phyloP scores from a whole-genome alignment of 2,797 vertebrate species.

The Lacerta bilineata region DNA sequence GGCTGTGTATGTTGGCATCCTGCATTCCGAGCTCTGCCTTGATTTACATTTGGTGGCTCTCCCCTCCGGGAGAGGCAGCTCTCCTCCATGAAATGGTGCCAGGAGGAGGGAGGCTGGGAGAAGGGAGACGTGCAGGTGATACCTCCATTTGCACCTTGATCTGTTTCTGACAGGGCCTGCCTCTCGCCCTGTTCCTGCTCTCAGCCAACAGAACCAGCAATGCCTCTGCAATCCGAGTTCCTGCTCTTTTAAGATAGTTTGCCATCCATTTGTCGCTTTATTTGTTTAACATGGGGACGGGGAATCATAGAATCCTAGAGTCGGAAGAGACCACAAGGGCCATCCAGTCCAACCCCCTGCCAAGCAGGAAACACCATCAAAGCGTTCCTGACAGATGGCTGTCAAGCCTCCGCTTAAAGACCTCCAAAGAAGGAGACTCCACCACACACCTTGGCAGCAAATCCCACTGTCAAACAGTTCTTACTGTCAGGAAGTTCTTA shows the following conservation, averaged over 20 bases:
- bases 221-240: not conserved
- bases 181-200: not conserved
- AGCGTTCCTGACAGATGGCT: no score
- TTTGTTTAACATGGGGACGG: not conserved
- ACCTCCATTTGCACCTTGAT: not conserved
- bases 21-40: not conserved
- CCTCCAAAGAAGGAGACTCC: no score
- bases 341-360: no score
- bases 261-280: not conserved
- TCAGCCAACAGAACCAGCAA: not conserved
- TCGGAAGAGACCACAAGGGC: no score
- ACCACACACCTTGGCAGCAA: no score
- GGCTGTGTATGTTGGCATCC: slow-evolving; percentile 15
- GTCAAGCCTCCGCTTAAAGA: no score
- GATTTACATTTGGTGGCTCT: slow-evolving; percentile 18
- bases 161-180: not conserved
- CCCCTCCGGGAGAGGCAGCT: not conserved
- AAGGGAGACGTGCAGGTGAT: not conserved
- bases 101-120: not conserved
- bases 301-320: no score
- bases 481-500: no score
- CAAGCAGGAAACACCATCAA: no score
- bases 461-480: no score
- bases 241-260: not conserved
- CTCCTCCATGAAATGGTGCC: not conserved